phyloP scores from a whole-genome alignment of 2,113 vertebrate species.

The Hemibagrus wyckioides region DNA sequence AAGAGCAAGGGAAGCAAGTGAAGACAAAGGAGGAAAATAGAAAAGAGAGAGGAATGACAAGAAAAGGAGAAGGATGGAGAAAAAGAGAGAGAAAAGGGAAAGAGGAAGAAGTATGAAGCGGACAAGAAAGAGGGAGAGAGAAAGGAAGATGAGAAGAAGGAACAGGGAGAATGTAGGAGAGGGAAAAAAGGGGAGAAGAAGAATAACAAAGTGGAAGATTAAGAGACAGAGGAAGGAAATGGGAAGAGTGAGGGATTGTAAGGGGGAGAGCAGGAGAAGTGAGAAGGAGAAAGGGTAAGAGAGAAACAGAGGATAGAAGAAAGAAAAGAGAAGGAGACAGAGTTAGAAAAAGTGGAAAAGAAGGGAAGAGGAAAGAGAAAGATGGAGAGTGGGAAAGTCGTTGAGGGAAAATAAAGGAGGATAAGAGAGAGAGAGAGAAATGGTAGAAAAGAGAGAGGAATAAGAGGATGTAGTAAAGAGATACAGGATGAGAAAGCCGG shows the following conservation, averaged over 20 bases:
- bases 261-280: not conserved
- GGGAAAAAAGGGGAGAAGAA: not conserved
- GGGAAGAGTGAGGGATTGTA: not conserved
- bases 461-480: not conserved
- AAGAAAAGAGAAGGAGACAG: not conserved
- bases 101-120: not conserved
- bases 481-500: not conserved
- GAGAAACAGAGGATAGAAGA: not conserved
- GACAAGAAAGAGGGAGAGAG: not conserved
- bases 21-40: not conserved
- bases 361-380: not conserved
- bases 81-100: not conserved
- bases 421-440: conserved; percentile 23
- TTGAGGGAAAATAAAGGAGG: not conserved
- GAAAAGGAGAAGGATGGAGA: not conserved
- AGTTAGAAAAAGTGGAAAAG: not conserved
- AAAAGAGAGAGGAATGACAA: not conserved
- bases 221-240: not conserved
- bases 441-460: conserved; percentile 61
- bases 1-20: not conserved
- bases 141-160: not conserved
- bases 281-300: not conserved
- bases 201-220: too few species aligned
- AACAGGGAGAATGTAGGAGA: not conserved
- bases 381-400: not conserved